Evolutionary conservation across 2,888 invertebrate genomes (phyloP), one percentile per base, ranked within the genome.

Genomic region (Parasteatoda lunata): DNA sequence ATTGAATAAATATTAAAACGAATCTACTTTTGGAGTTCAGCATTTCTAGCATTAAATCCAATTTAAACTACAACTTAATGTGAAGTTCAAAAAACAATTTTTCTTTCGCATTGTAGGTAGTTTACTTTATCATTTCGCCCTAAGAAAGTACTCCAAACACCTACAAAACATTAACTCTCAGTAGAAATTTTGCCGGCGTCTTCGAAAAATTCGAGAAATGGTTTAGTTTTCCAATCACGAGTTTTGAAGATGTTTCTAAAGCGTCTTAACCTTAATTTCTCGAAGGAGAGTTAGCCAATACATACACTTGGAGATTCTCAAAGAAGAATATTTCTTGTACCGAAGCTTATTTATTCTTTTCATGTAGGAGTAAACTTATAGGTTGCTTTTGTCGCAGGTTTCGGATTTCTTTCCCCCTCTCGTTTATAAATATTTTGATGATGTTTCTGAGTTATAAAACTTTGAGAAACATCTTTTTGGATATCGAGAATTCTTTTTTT

Each of bases 381-480:
- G 52, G 59, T 59, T 1, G 15, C 66, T 45, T 68, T 68, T 45
- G 15, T 68, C 30, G 59, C n/a, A 59, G 59, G 9, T 59, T 11
- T 59, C n/a, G 59, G 59, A 9, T 59, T 4, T 59, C 11, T 4
- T 30, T 2, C 30, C 30, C 30, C 30, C 30, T 30, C 30, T 59
- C n/a, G 59, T 4, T 81, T 81, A 81, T 69, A 81, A 81, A 81
- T 81, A 81, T 81, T 81, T 68, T 15, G 45, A 30, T 45, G 66
- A 68, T n/a, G 59, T 13, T 59, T 59, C n/a, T 30, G 30, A 30
- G 30, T 30, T 30, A 30, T 30, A 30, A 30, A 30, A 30, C 30
- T 30, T 30, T 30, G 30, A 1, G 30, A 30, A 30, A 30, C 30
- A 30, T 30, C 30, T 30, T 30, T 30, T 2, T 30, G 0, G 30